These are phyloP conservation scores for Nephrotoma appendiculata DNA, from an alignment of 2,888 invertebrate genomes.

Conservation along the genomic window DNA sequence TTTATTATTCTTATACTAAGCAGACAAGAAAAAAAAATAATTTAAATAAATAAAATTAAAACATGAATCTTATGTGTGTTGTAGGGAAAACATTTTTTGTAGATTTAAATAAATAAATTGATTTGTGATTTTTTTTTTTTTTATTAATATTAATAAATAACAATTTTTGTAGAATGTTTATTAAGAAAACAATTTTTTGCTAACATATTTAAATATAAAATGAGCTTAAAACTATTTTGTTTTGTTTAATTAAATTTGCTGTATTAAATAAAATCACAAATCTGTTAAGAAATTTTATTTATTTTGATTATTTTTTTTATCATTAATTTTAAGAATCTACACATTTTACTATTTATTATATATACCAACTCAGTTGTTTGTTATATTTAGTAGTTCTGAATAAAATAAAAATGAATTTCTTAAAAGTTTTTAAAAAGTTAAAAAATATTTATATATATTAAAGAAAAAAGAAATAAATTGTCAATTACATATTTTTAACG, in stretches of 20 bases:
- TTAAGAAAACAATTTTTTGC: neutral
- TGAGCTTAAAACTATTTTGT: neutral
- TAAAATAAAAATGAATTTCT: neutral
- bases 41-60: neutral
- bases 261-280: neutral
- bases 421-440: neutral
- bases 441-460: neutral
- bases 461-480: neutral
- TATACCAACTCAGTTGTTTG: neutral
- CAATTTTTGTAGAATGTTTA: neutral
- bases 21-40: neutral
- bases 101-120: neutral
- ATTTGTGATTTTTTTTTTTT: neutral
- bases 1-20: neutral
- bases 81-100: neutral
- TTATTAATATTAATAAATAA: neutral
- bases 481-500: conserved; percentile 4
- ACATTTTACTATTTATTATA: neutral
- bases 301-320: neutral
- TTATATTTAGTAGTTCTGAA: neutral
- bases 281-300: neutral
- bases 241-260: neutral
- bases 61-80: neutral
- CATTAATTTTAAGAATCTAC: neutral
- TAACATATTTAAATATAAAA: neutral